Evolutionary conservation across 1,140 invertebrate genomes (phyloP).

Genomic region (Homarus americanus): DNA sequence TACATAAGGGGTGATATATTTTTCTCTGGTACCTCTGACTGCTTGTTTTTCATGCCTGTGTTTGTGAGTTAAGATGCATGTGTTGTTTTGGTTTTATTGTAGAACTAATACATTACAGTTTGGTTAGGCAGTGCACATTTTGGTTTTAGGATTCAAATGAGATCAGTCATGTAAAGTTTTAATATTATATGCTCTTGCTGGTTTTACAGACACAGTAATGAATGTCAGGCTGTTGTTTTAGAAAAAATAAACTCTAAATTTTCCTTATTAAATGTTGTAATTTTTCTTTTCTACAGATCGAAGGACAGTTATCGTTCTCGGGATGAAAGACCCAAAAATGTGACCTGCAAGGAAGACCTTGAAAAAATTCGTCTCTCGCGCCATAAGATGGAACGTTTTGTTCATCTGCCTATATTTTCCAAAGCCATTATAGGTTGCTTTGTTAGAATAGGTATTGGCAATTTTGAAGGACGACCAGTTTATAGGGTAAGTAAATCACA

Average conservation of each 20-base stretch:
- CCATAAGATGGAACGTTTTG: slow-evolving; percentile 93
- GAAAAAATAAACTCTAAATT: neutral
- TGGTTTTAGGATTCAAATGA: too few species aligned
- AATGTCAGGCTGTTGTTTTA: too few species aligned
- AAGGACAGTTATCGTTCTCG: slow-evolving; percentile 63
- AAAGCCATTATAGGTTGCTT: slow-evolving; percentile 94
- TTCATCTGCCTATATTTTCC: slow-evolving; percentile 97
- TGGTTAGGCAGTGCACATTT: too few species aligned
- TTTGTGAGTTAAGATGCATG: too few species aligned
- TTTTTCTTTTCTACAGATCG: slow-evolving; percentile 41
- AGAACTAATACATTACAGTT: too few species aligned
- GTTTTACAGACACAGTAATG: neutral
- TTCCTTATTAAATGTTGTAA: too few species aligned
- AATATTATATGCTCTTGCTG: too few species aligned
- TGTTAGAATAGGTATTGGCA: slow-evolving; percentile 97
- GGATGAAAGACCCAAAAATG: slow-evolving; percentile 78
- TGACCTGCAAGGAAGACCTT: slow-evolving; percentile 89
- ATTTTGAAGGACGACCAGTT: slow-evolving; percentile 86
- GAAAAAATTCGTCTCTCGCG: slow-evolving; percentile 93
- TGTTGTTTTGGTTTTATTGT: too few species aligned
- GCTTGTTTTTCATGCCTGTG: too few species aligned
- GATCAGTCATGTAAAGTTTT: too few species aligned
- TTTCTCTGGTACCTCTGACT: too few species aligned
- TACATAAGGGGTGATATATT: too few species aligned
- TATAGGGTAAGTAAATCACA: slow-evolving; percentile 80